These are phyloP conservation scores for Vulpes vulpes DNA, from an alignment of 2,113 vertebrate genomes.

Conservation along the genomic window DNA sequence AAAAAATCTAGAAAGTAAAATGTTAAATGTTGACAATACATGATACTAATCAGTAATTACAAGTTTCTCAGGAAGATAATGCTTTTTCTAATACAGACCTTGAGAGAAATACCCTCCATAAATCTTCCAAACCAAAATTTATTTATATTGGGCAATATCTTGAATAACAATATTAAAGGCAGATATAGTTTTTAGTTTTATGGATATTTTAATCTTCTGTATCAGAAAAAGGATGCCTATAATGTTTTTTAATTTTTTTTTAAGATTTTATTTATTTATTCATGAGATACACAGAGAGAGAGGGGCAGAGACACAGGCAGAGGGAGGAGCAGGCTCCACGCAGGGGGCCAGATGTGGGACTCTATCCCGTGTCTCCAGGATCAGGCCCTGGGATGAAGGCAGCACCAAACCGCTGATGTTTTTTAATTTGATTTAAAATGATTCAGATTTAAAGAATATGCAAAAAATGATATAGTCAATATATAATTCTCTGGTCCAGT, in stretches of 20 bases:
- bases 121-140: not conserved
- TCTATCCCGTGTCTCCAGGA: no score
- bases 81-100: not conserved
- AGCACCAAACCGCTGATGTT: no score
- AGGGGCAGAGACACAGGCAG: no score
- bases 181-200: not conserved
- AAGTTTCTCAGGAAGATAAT: not conserved
- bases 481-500: not conserved
- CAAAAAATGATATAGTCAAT: not conserved
- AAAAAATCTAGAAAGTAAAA: not conserved
- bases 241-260: not conserved
- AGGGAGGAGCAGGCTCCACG: no score
- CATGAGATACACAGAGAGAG: no score
- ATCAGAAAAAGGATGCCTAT: not conserved
- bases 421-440: not conserved
- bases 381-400: no score
- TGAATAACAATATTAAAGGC: not conserved
- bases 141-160: not conserved
- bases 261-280: no score
- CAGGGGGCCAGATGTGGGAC: no score
- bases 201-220: not conserved
- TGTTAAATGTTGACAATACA: not conserved
- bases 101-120: not conserved
- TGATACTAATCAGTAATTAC: not conserved
- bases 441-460: not conserved